Base-by-base conservation (phyloP, 2,797 vertebrate genomes). In the Pelochelys cantorii region DNA sequence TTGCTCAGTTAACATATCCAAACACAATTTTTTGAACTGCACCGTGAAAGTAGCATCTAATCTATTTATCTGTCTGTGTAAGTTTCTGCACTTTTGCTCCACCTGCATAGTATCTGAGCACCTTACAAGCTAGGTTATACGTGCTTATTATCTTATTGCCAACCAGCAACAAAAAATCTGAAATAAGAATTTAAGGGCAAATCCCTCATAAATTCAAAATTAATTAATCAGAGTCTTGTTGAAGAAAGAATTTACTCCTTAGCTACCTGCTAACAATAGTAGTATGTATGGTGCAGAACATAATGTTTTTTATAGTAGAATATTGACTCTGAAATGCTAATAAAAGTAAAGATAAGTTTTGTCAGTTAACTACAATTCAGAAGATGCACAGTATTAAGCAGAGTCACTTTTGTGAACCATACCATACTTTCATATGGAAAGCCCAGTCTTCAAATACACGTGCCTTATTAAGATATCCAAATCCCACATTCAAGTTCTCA, bases 211-310 rank as follows among this genome's bases (percentile, higher is more conserved):
- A 59, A 52, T 87, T 85, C 74, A 86, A 5, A 0, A 52, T 77
- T 77, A 52, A 77, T 75, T 11, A 59, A 59, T 14, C 3, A 31
- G 27, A 54, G 25, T 55, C 25, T 60, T 75, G 20, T 79, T 86
- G 87, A 79, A 74, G 14, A 23, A 75, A 79, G 88, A 15, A 81
- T 74, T 65, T 81, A 22, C 11, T 68, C 31, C 87, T 96, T 84
- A 77, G 53, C 68, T 91, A 93, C 68, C 62, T 68, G 52, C 29
- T 77, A 31, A 71, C 8, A 8, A 25, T 27, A 59, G 77, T 0
- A 88, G 37, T 4, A 92, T 96, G 91, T 83, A 94, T 31, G 88
- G 95, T 93, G 92, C 84, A 94, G 92, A 95, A 95, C n/a, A 71
- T 52, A 60, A 77, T 10, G 27, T 94, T 92, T 90, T 84, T 56